Conservation (phyloP, 2,113 vertebrate species). For the Siniperca chuatsi region DNA sequence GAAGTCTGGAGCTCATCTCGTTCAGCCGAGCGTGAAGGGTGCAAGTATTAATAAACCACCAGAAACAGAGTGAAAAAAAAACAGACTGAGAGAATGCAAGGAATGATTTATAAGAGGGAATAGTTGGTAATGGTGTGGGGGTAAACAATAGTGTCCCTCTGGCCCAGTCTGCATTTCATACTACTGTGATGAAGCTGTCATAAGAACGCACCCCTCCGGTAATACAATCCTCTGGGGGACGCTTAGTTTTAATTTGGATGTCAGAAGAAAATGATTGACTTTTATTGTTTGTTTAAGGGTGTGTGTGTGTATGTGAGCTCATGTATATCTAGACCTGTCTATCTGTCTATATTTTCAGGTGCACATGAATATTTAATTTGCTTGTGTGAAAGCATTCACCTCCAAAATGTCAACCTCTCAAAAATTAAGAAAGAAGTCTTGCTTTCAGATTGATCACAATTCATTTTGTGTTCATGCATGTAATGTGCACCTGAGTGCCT, state of each 20-base stretch:
- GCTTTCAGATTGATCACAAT: not conserved
- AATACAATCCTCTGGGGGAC: conserved; percentile 70
- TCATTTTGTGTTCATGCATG: not conserved
- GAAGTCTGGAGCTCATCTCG: conserved; percentile 64
- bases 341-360: conserved; percentile 30
- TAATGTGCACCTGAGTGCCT: not conserved
- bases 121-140: conserved; percentile 70
- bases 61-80: conserved; percentile 49
- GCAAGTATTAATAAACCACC: conserved; percentile 75
- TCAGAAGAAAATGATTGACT: conserved; percentile 78
- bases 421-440: not conserved
- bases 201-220: conserved; percentile 55
- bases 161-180: conserved; percentile 77
- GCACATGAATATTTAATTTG: conserved; percentile 41
- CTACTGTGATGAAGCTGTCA: conserved; percentile 79
- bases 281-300: conserved; percentile 56
- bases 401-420: conserved; percentile 12
- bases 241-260: conserved; percentile 81
- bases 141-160: conserved; percentile 76
- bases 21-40: conserved; percentile 75
- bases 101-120: conserved; percentile 74
- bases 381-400: conserved; percentile 23
- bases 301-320: not conserved
- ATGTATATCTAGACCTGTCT: conserved; percentile 21
- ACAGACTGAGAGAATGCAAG: conserved; percentile 50